These are phyloP conservation scores for Acanthiza pusilla DNA, from an alignment of 2,797 vertebrate genomes.

Conservation along the genomic window DNA sequence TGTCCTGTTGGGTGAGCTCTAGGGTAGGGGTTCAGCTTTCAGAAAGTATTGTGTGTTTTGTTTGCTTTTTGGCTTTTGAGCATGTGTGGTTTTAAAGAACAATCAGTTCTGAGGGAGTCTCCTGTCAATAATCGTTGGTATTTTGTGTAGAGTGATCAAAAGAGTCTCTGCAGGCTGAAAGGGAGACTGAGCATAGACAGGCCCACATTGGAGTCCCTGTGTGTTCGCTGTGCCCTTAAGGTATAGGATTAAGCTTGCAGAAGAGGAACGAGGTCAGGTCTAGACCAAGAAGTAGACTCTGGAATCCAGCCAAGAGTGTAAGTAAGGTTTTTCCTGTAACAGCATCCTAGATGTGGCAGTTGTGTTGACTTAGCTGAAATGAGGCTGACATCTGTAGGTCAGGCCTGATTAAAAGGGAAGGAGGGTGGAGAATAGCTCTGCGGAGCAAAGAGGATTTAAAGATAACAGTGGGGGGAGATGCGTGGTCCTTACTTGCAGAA, in stretches of 20 bases:
- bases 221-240: constrained; percentile 37
- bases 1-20: not conserved
- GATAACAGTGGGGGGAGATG: not conserved
- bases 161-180: not conserved
- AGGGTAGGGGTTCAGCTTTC: not conserved
- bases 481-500: not conserved
- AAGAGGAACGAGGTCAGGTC: constrained; percentile 42
- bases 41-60: not conserved
- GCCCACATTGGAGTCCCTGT: not conserved
- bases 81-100: not conserved
- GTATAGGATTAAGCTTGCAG: constrained; percentile 42
- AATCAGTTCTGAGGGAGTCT: not conserved
- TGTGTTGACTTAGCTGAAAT: constrained; percentile 56
- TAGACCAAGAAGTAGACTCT: constrained; percentile 30
- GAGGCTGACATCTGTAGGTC: constrained; percentile 58
- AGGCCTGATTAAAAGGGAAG: constrained; percentile 54
- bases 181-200: not conserved
- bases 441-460: constrained; percentile 33
- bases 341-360: constrained; percentile 47
- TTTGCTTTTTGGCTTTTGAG: not conserved
- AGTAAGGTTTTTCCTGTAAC: constrained; percentile 46
- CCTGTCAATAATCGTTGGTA: not conserved
- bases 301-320: constrained; percentile 43
- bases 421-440: constrained; percentile 12
- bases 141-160: constrained; percentile 13